Base-by-base conservation (phyloP, 2,113 vertebrate genomes). In the Poicephalus gulielmi region DNA sequence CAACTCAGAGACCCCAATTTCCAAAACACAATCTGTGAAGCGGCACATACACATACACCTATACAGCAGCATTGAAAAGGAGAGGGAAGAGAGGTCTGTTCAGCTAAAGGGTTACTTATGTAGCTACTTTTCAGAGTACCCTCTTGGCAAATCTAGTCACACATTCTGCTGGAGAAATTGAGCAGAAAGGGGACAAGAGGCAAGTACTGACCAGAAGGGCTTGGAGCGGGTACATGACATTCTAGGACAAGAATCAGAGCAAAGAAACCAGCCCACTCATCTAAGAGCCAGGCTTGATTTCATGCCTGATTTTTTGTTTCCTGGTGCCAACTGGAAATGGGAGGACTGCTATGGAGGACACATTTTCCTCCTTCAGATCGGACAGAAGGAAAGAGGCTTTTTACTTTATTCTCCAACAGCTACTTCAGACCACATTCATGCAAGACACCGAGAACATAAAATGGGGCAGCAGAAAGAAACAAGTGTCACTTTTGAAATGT, bases 191-290 rank as follows among this genome's bases (percentile, higher is more conserved):
- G 69, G 35, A 80, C n/a, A 55, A 0, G 0, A 19, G 37, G 35
- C 68, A 95, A 68, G 31, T 80, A 92, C 35, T 85, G 39, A 71
- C 13, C 55, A 83, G 52, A 82, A 31, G 41, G 10, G 23, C n/a
- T 57, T 24, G 39, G 33, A 88, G 43, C 0, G 0, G 50, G 43
- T 76, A 37, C 5, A 1, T 16, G 6, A 75, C 44, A 84, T 79
- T 95, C 76, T 79, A 95, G 83, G 83, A 84, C 86, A 93, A 85
- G 80, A 96, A 95, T 95, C 57, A 91, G 92, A 94, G 92, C 96
- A 94, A 83, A 90, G 57, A 95, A 96, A 92, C 16, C 46, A 89
- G 63, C 5, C 31, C 41, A 23, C 24, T 62, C 0, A 0, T 92
- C 73, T 91, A 91, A 92, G 33, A 93, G 57, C 41, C 75, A 82